Percentiles rank a stretch among this genome's conserved stretches.
Evolutionary conservation across 2,888 invertebrate species (phyloP).

Genomic region (Torymus aiolomorphi): DNA sequence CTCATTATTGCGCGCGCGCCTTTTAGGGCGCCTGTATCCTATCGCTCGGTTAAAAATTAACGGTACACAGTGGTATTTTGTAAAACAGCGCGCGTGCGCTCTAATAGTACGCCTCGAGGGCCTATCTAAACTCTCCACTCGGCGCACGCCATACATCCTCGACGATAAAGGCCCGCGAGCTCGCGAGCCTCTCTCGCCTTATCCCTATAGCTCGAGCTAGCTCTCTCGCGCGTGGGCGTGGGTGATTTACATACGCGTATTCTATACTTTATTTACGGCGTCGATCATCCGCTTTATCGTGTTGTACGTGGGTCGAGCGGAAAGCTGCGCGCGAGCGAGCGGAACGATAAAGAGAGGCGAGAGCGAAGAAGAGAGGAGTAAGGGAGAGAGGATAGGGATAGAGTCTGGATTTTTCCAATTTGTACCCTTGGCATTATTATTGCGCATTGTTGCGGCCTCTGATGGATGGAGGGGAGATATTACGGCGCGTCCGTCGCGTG

Average conservation of each 20-base stretch:
- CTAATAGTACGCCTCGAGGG: conserved; percentile 27
- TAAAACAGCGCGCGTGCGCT: conserved; percentile 28
- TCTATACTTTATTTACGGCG: conserved; percentile 73
- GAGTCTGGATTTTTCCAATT: conserved; percentile 30
- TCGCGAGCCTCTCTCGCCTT: background rate
- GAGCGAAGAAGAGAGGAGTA: background rate
- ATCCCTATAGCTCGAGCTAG: conserved; percentile 42
- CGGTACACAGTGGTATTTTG: conserved; percentile 26
- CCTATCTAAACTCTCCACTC: conserved; percentile 24
- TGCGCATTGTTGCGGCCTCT: conserved; percentile 27
- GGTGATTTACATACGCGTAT: conserved; percentile 75
- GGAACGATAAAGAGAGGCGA: conserved; percentile 31
- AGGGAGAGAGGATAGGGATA: conserved; percentile 17
- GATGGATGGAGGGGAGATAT: conserved; percentile 17
- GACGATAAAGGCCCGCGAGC: background rate
- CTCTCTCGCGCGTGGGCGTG: conserved; percentile 68
- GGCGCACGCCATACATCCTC: background rate
- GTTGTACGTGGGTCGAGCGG: conserved; percentile 30
- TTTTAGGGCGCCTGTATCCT: no score
- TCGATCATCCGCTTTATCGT: conserved; percentile 68
- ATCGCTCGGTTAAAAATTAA: conserved; percentile 20
- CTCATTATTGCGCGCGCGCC: no score
- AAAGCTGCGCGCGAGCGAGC: background rate
- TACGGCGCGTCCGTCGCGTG: no score
- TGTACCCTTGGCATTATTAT: conserved; percentile 48